Conservation (phyloP, 2,113 vertebrate genomes). For the Catharus fuscescens region DNA sequence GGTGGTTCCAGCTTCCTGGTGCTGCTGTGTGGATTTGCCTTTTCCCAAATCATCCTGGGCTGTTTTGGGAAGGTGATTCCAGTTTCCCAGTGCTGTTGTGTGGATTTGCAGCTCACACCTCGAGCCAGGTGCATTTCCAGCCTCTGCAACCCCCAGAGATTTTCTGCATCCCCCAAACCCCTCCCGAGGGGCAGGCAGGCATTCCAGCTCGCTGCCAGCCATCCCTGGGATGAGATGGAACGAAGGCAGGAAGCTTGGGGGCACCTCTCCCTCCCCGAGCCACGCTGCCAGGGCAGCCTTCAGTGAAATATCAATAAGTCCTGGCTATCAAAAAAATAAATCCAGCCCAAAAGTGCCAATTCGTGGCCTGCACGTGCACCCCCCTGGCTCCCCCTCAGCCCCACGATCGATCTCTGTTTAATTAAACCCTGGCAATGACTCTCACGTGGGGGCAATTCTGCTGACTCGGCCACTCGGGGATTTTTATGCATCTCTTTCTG, state of each 20-base stretch:
- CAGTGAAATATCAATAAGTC: neutral
- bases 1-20: rapidly evolving
- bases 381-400: slow-evolving; percentile 10
- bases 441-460: slow-evolving; percentile 58
- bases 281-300: neutral
- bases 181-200: neutral
- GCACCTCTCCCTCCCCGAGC: rapidly evolving
- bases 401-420: slow-evolving; percentile 63
- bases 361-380: neutral
- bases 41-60: neutral
- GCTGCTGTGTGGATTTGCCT: neutral
- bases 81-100: rapidly evolving
- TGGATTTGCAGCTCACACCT: neutral
- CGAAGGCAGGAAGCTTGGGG: neutral
- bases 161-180: neutral
- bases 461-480: slow-evolving; percentile 63
- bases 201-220: neutral
- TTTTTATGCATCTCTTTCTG: slow-evolving; percentile 69
- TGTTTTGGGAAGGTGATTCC: neutral
- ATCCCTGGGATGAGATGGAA: neutral
- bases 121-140: neutral
- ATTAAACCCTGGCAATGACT: slow-evolving; percentile 61
- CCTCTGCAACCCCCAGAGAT: neutral
- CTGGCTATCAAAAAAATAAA: neutral
- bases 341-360: neutral